Percentiles rank a stretch among this genome's conserved stretches.
These are phyloP conservation scores for Colostygia pectinataria DNA, from an alignment of 2,888 invertebrate species.

Conservation along the genomic window DNA sequence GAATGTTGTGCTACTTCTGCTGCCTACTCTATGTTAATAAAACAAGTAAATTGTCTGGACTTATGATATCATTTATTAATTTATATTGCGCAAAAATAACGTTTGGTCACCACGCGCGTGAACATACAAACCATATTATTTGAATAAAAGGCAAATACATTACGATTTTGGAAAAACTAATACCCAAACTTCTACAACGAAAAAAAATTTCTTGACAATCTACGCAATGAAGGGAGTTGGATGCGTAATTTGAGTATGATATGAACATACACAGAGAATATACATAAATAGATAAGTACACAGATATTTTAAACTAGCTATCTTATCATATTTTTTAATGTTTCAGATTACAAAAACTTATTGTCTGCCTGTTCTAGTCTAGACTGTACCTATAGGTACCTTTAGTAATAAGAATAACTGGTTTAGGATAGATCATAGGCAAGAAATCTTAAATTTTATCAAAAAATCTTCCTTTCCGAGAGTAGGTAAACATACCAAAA, in stretches of 20 bases:
- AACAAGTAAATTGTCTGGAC: constrained; percentile 49
- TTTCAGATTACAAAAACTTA: constrained; percentile 10
- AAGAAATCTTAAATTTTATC: constrained; percentile 15
- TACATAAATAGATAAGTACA: not conserved
- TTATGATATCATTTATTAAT: constrained; percentile 69
- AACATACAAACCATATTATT: constrained; percentile 68
- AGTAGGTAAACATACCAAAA: not conserved
- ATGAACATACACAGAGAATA: constrained; percentile 2
- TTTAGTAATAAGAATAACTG: not conserved
- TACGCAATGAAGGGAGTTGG: constrained; percentile 7
- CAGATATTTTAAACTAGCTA: too few species aligned
- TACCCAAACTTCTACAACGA: constrained; percentile 5
- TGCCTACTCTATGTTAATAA: too few species aligned
- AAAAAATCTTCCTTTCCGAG: constrained; percentile 17
- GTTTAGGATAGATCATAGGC: constrained; percentile 6
- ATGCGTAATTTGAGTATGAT: not conserved
- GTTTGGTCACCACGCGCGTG: constrained; percentile 71
- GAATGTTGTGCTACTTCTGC: too few species aligned
- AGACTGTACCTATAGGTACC: constrained; percentile 10
- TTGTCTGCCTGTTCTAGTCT: constrained; percentile 9
- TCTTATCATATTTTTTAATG: not conserved
- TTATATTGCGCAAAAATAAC: constrained; percentile 69
- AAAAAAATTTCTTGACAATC: constrained; percentile 7
- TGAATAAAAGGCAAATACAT: constrained; percentile 47
- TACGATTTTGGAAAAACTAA: constrained; percentile 25